Evolutionary conservation across 2,797 vertebrate species (phyloP).

Genomic region (Potorous gilbertii): DNA sequence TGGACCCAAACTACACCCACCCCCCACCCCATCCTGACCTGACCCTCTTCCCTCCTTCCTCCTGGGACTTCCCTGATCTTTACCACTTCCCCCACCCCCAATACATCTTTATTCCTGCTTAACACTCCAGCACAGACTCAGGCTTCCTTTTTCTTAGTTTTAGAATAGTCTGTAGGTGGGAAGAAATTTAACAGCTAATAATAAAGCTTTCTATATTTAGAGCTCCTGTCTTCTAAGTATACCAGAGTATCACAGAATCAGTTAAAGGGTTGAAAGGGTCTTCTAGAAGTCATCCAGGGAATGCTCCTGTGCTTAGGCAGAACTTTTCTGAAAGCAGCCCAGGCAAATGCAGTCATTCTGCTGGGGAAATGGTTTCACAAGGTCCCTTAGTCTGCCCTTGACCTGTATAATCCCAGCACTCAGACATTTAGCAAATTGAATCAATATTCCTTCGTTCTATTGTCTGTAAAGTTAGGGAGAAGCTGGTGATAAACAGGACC

Average conservation of each 20-base stretch:
- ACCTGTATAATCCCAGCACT: not conserved
- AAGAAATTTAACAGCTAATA: conserved; percentile 75
- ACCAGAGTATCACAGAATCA: conserved; percentile 23
- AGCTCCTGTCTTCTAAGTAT: conserved; percentile 70
- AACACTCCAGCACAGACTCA: conserved; percentile 57
- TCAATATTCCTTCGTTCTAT: not conserved
- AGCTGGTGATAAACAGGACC: not conserved
- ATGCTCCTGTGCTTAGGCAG: conserved; percentile 28
- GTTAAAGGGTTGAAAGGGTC: conserved; percentile 67
- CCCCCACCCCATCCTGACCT: not conserved
- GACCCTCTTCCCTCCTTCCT: conserved; percentile 6
- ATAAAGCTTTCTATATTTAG: conserved; percentile 79
- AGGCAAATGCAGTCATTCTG: not conserved
- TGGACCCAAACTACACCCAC: not conserved
- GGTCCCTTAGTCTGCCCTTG: not conserved
- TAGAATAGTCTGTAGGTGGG: conserved; percentile 77
- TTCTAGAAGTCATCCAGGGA: conserved; percentile 66
- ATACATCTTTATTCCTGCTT: conserved; percentile 34
- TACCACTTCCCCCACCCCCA: not conserved
- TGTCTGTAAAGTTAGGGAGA: not conserved
- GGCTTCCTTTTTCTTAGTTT: conserved; percentile 73
- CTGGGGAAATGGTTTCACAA: not conserved
- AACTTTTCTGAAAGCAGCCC: conserved; percentile 44
- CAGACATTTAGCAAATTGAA: not conserved
- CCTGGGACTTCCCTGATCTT: conserved; percentile 11